Percentiles rank a stretch among this genome's conserved stretches.
Evolutionary conservation across 1,140 invertebrate genomes (phyloP).

Genomic region (Drosophila setifemur): DNA sequence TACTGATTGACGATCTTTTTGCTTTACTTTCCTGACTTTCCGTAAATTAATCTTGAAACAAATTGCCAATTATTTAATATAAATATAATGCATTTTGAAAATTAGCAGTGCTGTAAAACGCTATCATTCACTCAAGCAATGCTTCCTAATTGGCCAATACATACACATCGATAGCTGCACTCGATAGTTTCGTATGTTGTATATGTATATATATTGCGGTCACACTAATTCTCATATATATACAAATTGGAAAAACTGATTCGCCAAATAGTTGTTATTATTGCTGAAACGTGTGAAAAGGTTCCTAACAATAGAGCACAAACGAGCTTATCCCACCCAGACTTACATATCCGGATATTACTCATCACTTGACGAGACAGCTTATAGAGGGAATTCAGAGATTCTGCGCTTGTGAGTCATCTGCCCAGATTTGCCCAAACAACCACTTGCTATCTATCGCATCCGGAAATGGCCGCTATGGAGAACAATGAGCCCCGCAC

Average conservation of each 20-base stretch:
- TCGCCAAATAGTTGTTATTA: slow-evolving; percentile 21
- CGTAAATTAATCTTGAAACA: no score
- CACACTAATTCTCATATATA: slow-evolving; percentile 16
- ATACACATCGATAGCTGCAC: not conserved
- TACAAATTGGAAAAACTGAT: slow-evolving; percentile 20
- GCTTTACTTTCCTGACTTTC: no score
- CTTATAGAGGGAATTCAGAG: not conserved
- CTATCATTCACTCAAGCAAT: no score
- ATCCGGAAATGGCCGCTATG: slow-evolving; percentile 82
- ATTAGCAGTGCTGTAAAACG: no score
- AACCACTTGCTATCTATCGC: slow-evolving; percentile 55
- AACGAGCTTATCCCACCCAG: not conserved
- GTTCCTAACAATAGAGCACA: slow-evolving; percentile 8
- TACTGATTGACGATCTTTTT: no score
- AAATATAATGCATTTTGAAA: no score
- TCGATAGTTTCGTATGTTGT: not conserved
- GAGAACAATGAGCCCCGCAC: slow-evolving; percentile 86
- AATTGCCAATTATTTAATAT: no score
- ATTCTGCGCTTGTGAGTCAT: slow-evolving; percentile 56
- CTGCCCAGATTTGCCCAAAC: slow-evolving; percentile 20
- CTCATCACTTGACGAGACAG: not conserved
- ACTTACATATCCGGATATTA: not conserved
- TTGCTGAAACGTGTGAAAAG: slow-evolving; percentile 18
- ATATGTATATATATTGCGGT: not conserved
- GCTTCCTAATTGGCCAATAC: not conserved